A percentile compares a stretch with the other conserved stretches of the same genome.
phyloP scores from a whole-genome alignment of 2,888 invertebrate species.

The Buathra laborator region DNA sequence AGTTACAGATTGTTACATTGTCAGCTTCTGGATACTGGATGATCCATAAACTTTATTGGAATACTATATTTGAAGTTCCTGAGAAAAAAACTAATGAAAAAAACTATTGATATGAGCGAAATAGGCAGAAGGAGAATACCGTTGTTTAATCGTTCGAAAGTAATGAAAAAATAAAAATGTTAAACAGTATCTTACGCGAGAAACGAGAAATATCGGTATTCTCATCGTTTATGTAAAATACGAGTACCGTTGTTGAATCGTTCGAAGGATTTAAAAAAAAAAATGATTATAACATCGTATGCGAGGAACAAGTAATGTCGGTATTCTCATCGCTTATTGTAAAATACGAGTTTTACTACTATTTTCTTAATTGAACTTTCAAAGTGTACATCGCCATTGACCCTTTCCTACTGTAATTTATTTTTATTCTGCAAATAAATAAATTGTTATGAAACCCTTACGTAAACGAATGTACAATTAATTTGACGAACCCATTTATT shows the following conservation, averaged over 20 bases:
- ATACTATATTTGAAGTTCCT: neutral
- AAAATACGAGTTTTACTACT: conserved; percentile 11
- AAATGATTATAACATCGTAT: neutral
- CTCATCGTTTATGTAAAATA: neutral
- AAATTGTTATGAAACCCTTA: conserved; percentile 8
- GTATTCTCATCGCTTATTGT: neutral
- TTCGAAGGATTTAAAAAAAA: neutral
- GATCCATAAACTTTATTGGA: neutral
- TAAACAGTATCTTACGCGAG: neutral
- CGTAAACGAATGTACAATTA: neutral
- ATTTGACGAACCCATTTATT: neutral
- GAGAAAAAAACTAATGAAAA: neutral
- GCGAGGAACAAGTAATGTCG: neutral
- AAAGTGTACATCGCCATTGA: neutral
- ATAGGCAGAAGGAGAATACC: neutral
- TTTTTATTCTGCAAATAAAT: conserved; percentile 21
- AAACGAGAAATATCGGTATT: neutral
- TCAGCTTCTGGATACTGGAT: neutral
- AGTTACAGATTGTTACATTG: neutral
- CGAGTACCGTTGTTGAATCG: neutral
- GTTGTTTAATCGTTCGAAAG: neutral
- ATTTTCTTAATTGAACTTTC: neutral
- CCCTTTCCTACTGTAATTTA: conserved; percentile 24
- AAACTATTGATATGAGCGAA: neutral
- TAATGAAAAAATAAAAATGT: neutral